These are phyloP conservation scores for Xanthia togata DNA, from an alignment of 2,888 invertebrate genomes.

Conservation along the genomic window DNA sequence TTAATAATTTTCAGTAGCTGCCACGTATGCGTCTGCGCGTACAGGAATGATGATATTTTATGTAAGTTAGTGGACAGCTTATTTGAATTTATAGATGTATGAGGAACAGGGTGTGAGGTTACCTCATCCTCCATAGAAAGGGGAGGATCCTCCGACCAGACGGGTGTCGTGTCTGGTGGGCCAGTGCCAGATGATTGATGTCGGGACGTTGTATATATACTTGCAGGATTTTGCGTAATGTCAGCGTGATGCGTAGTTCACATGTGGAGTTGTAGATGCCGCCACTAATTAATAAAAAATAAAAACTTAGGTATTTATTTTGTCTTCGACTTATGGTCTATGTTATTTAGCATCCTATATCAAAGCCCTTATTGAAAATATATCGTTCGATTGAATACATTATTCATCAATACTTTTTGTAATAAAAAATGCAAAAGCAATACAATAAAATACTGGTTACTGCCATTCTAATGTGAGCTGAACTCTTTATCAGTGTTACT, in stretches of 20 bases:
- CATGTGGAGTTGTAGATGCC: too few species aligned
- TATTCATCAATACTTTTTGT: neutral
- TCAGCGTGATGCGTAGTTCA: too few species aligned
- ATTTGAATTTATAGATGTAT: neutral
- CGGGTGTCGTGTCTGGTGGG: too few species aligned
- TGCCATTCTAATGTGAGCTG: constrained; percentile 5
- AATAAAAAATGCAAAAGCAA: constrained; percentile 12
- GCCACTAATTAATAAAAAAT: neutral
- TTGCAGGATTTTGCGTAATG: too few species aligned
- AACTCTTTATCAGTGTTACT: constrained; percentile 21
- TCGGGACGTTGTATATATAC: too few species aligned
- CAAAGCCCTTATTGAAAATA: neutral
- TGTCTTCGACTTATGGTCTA: neutral
- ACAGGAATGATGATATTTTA: neutral
- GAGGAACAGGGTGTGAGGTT: too few species aligned
- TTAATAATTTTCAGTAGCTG: neutral
- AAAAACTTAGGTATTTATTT: neutral
- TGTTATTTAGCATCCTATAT: neutral
- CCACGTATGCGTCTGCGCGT: too few species aligned
- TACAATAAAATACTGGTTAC: neutral
- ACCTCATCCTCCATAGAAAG: too few species aligned
- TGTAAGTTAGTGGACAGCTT: neutral
- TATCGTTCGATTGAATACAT: neutral
- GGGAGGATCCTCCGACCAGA: too few species aligned
- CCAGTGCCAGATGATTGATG: too few species aligned